These are phyloP conservation scores for Apeira syringaria DNA, from an alignment of 2,888 invertebrate genomes.

Conservation along the genomic window DNA sequence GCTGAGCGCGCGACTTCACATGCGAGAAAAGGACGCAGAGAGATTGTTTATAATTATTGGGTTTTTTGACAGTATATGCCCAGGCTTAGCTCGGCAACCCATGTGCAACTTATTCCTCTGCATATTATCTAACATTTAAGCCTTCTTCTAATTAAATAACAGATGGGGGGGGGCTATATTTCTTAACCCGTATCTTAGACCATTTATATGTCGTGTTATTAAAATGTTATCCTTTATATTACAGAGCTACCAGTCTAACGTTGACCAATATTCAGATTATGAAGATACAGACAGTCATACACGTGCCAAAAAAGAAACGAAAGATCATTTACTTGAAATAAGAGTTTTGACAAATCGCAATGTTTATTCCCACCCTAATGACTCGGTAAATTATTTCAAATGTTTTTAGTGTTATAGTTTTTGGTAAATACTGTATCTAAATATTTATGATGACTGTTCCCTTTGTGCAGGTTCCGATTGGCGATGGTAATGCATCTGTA, in stretches of 20 bases:
- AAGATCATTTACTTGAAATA: constrained; percentile 12
- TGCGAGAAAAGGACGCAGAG: too few relatives aligned
- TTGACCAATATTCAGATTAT: constrained; percentile 1
- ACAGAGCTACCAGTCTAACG: constrained; percentile 15
- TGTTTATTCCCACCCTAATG: constrained; percentile 23
- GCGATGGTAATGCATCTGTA: constrained; percentile 46
- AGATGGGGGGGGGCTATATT: too few relatives aligned
- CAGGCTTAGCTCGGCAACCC: too few relatives aligned
- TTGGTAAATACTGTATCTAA: too few relatives aligned
- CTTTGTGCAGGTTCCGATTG: constrained; percentile 44
- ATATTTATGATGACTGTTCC: not conserved
- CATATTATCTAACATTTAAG: too few relatives aligned
- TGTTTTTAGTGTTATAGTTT: not conserved
- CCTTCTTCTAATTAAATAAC: too few relatives aligned
- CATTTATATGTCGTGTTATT: too few relatives aligned
- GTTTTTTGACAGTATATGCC: too few relatives aligned
- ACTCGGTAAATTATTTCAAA: constrained; percentile 25
- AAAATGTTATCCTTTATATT: constrained; percentile 4
- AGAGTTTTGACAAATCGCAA: constrained; percentile 30
- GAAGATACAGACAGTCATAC: constrained; percentile 4
- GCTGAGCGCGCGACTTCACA: too few relatives aligned
- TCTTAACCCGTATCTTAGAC: too few relatives aligned
- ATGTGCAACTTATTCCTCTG: too few relatives aligned
- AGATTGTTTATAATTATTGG: too few relatives aligned
- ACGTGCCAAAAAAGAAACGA: constrained; percentile 9